A percentile compares a stretch with the other conserved stretches of the same genome.
These are phyloP conservation scores for Drosophila truncata DNA, from an alignment of 1,140 invertebrate species.

Conservation along the genomic window DNA sequence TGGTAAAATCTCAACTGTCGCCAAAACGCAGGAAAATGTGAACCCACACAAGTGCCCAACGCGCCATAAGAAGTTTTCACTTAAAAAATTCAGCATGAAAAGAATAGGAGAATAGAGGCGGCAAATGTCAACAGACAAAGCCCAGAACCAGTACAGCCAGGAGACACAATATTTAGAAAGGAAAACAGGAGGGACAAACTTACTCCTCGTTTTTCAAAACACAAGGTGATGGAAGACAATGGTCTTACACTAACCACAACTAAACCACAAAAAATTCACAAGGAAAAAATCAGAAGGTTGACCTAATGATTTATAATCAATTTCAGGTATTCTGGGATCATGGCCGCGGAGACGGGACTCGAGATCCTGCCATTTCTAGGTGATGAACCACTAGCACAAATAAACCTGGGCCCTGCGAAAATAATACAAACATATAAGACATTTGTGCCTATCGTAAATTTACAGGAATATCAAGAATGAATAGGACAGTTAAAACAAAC, in stretches of 20 bases:
- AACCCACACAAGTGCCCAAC: too few relatives aligned
- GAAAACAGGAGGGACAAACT: constrained; percentile 6
- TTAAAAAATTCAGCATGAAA: background rate
- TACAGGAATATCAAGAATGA: background rate
- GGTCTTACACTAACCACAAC: background rate
- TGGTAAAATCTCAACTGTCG: too few relatives aligned
- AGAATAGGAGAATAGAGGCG: background rate
- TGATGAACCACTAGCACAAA: background rate
- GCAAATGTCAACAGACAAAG: background rate
- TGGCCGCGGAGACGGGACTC: background rate
- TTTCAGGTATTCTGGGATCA: background rate
- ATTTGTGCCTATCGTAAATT: background rate
- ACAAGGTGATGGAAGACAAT: background rate
- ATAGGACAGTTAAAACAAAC: background rate
- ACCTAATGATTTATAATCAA: background rate
- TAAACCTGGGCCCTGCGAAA: background rate
- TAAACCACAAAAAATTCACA: background rate
- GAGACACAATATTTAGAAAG: background rate
- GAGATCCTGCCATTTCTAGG: background rate
- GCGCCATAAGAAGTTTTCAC: too few relatives aligned
- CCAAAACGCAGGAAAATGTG: too few relatives aligned
- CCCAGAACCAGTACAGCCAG: background rate
- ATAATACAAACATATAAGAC: background rate
- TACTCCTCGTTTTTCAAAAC: background rate
- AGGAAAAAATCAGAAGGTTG: background rate